Evolutionary conservation across 2,888 invertebrate species (phyloP), one percentile per base, ranked within the genome.

Genomic region (Hetaerina titia): DNA sequence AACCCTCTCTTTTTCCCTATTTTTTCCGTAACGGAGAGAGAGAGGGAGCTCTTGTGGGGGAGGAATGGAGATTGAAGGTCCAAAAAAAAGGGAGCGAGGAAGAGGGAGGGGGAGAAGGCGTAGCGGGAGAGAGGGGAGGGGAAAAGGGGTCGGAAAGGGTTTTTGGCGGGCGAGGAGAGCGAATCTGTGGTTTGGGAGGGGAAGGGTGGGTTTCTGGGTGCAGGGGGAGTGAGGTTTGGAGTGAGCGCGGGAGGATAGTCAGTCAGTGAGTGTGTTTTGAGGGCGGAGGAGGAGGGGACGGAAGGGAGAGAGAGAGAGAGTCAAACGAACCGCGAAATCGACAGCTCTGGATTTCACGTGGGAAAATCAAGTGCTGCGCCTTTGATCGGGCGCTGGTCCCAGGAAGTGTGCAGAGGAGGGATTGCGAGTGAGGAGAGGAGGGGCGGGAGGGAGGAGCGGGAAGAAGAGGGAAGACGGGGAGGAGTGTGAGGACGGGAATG

Each of bases 271-370:
- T 45, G 45, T 45, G 45, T 45, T 45, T 56, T 56, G 89, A 56
- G 56, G 22, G n/a, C 60, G 60, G 56, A 57, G 89, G 56, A 57
- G 89, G 89, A 17, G 89, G 56, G 89, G 56, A 60, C 89, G 56
- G 4, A 57, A 57, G 88, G 88, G 88, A 89, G 56, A 64, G 56
- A 13, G 92, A 92, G 92, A 69, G 64, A 45, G 90, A 69, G 92
- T 45, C 69, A 74, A 69, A 92, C 69, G 74, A 69, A 69, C 69
- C 69, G 69, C 64, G 92, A 69, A 69, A 92, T 74, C 69, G 69
- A 74, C 92, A 92, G 92, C 92, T 92, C 92, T 92, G 92, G 69
- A 92, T 92, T 92, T 92, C 92, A 92, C 92, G 92, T 92, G 92
- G 92, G 92, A 92, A 92, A 92, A 92, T 92, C 92, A 92, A 92